Conservation (phyloP, 2,113 vertebrate genomes). For the Elephantulus edwardii region DNA sequence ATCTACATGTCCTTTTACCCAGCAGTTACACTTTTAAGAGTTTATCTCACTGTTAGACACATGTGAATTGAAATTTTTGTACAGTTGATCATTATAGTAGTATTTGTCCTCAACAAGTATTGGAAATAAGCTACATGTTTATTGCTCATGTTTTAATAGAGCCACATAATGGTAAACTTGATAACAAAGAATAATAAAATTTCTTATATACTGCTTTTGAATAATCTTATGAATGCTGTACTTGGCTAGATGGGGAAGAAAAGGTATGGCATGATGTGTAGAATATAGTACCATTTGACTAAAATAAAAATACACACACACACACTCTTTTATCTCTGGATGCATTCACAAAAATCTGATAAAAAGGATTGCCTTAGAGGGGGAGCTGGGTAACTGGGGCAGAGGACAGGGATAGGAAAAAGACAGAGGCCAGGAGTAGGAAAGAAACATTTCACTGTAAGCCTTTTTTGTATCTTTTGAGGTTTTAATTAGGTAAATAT, state of each 20-base stretch:
- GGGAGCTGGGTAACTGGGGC: not conserved
- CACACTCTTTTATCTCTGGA: not conserved
- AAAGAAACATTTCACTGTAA: not conserved
- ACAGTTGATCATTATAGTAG: not conserved
- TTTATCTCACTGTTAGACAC: not conserved
- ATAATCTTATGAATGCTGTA: not conserved
- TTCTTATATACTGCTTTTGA: not conserved
- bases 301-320: not conserved
- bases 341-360: not conserved
- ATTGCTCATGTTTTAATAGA: not conserved
- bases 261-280: not conserved
- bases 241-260: not conserved
- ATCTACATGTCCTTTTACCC: not conserved
- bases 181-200: slow-evolving; percentile 23
- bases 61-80: slow-evolving; percentile 9
- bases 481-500: slow-evolving; percentile 16
- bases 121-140: slow-evolving; percentile 23
- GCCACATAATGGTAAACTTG: not conserved
- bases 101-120: not conserved
- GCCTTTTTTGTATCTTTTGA: not conserved
- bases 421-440: not conserved
- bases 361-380: not conserved
- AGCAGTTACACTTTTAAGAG: not conserved
- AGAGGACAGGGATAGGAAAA: too few relatives aligned
- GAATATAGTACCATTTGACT: not conserved